Base-by-base conservation (phyloP, 2,113 vertebrate genomes). In the Nyctereutes procyonoides region DNA sequence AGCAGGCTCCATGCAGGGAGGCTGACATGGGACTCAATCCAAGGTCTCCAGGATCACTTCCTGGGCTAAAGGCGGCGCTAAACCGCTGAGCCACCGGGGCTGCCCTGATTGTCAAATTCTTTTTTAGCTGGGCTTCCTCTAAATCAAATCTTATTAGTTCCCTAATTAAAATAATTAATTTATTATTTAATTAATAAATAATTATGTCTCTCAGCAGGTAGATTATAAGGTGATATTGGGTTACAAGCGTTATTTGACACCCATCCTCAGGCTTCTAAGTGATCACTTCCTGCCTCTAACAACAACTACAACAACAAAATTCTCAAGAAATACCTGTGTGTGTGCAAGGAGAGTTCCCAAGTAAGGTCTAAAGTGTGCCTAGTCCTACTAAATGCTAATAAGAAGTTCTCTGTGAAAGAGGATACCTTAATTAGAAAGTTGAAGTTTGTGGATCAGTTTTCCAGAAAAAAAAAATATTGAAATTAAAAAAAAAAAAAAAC, bases 381-480 rank as follows among this genome's bases (percentile, higher is more conserved):
- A 3, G 26, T 76, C 79, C 16, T 62, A 51, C 19, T 11, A 69
- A 88, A 67, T 62, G n/a, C 0, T 76, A 67, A 32, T 62, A 62
- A 32, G 35, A 71, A 60, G 28, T 30, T 12, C 7, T 63, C 43
- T 90, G 20, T 94, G 28, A 90, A 82, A 26, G 77, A 67, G 60
- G 5, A 24, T n/a, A 30, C 3, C 30, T 81, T 43, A 71, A 14
- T 71, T 89, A 93, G 5, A 79, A 83, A 95, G 8, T 55, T 32
- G 7, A 96, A 58, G 24, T 74, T 6, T 82, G 0, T 76, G 15
- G 0, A 30, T 90, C 1, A 43, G 55, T 94, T 93, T 26, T 32
- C 53, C 10, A 30, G 17, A 71, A 88, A 95, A 93, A 88, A 69
- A 62, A 80, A 93, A 80, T 63, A 38, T 19, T 38, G 15, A 97